phyloP scores from a whole-genome alignment of 2,113 vertebrate species.

The Corythornis cristatus region DNA sequence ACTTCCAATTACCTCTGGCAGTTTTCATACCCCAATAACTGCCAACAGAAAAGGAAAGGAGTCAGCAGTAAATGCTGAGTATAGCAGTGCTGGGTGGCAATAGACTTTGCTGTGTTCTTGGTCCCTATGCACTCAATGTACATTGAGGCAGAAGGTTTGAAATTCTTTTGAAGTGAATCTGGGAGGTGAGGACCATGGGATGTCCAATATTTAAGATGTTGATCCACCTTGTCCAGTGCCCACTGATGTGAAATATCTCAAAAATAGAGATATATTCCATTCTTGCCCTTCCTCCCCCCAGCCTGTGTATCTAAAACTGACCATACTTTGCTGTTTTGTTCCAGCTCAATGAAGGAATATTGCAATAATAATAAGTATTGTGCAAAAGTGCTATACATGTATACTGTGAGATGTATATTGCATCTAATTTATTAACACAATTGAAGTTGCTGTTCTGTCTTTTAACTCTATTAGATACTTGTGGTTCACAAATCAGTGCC shows the following conservation, averaged over 20 bases:
- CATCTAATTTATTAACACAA: neutral
- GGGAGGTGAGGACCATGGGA: neutral
- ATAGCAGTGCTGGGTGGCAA: neutral
- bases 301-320: neutral
- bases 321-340: neutral
- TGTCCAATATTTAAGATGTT: neutral
- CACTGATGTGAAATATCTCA: neutral
- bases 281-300: neutral
- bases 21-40: conserved; percentile 51
- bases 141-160: neutral
- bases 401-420: neutral
- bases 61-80: conserved; percentile 39
- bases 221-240: neutral
- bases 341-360: neutral
- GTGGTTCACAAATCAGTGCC: neutral
- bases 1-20: conserved; percentile 66
- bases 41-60: conserved; percentile 45
- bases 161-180: neutral
- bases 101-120: conserved; percentile 42
- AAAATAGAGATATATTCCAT: neutral
- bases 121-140: neutral
- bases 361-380: neutral
- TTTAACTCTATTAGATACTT: neutral
- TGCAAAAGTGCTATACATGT: neutral
- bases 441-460: neutral